phyloP scores from a whole-genome alignment of 2,113 vertebrate genomes.

The zebrafish (Danio rerio) region GRCz12tu NC_133190.1:24232001-24232500 shows the following conservation, averaged over 20 bases:
- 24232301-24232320: constrained; percentile 9
- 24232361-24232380: constrained; percentile 69
- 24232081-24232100: constrained; percentile 22
- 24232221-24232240: background rate
- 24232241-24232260: background rate
- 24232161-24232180: constrained; percentile 3
- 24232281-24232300: constrained; percentile 1
- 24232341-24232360: constrained; percentile 75
- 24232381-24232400: constrained; percentile 54
- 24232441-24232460: background rate
- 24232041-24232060: background rate
- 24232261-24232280: background rate
- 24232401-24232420: constrained; percentile 65
- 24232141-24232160: constrained; percentile 12
- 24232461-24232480: constrained; percentile 22
- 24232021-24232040: background rate
- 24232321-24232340: constrained; percentile 30
- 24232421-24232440: constrained; percentile 36
- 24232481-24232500: constrained; percentile 12
- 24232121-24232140: constrained; percentile 17
- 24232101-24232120: constrained; percentile 28
- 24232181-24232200: constrained; percentile 27
- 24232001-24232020: background rate
- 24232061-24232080: constrained; percentile 15
- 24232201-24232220: background rate